Conservation (phyloP, 2,113 vertebrate genomes). For the Columba janthina region DNA sequence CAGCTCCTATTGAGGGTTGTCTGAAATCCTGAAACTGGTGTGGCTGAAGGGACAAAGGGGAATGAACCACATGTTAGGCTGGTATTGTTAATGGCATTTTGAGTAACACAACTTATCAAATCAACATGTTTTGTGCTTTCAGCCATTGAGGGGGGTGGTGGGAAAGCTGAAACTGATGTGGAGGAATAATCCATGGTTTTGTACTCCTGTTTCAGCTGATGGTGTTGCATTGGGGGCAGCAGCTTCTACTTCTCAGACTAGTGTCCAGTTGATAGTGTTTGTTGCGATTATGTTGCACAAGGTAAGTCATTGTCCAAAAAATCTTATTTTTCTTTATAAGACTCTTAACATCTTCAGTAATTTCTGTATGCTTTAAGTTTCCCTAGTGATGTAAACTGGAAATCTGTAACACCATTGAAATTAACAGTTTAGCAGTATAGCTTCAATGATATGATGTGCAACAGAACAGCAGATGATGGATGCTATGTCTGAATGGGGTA, state of each 20-base stretch:
- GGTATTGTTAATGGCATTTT: neutral
- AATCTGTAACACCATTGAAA: neutral
- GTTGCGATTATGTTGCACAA: conserved; percentile 99
- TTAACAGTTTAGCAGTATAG: neutral
- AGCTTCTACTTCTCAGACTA: conserved; percentile 97
- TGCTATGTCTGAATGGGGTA: neutral
- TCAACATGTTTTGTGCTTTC: neutral
- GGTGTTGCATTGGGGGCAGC: conserved; percentile 97
- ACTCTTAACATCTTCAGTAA: neutral
- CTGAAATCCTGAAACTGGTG: neutral
- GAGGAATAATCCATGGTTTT: neutral
- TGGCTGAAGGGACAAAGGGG: neutral
- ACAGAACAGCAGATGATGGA: neutral
- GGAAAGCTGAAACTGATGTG: neutral
- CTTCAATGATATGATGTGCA: neutral
- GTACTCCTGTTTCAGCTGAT: conserved; percentile 81
- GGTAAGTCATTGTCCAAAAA: conserved; percentile 75
- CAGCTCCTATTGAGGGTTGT: neutral
- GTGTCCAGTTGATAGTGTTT: conserved; percentile 97
- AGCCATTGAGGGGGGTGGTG: neutral
- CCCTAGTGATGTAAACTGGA: neutral
- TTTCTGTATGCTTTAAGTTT: neutral
- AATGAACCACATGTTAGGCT: neutral
- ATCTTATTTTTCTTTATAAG: neutral
- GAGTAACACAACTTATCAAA: neutral